A percentile compares a stretch with the other conserved stretches of the same genome.
Evolutionary conservation across 2,888 invertebrate genomes (phyloP).

Genomic region (Sisyra terminalis): DNA sequence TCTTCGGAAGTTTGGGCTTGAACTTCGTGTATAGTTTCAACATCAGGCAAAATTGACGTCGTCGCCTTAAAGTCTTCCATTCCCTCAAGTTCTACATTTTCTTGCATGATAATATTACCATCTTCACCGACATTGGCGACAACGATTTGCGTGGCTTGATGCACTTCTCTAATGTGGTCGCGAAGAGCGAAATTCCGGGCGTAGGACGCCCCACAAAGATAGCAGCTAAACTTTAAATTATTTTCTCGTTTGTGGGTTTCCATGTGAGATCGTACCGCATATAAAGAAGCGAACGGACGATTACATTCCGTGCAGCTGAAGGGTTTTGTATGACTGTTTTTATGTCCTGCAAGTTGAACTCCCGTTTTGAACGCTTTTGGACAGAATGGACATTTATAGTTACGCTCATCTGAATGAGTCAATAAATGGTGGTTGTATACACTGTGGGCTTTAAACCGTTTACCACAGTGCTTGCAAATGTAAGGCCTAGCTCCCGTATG

Average conservation of each 20-base stretch:
- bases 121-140: slow-evolving; percentile 6
- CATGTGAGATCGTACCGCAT: slow-evolving; percentile 60
- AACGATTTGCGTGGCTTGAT: slow-evolving; percentile 20
- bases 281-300: slow-evolving; percentile 61
- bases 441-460: slow-evolving; percentile 62
- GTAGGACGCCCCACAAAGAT: slow-evolving; percentile 59
- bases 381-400: slow-evolving; percentile 59
- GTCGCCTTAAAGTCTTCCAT: slow-evolving; percentile 18
- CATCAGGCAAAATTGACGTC: slow-evolving; percentile 18
- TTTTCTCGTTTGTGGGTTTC: slow-evolving; percentile 53
- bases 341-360: slow-evolving; percentile 63
- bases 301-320: slow-evolving; percentile 62
- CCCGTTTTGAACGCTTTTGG: slow-evolving; percentile 67
- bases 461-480: slow-evolving; percentile 52
- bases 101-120: not conserved
- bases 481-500: slow-evolving; percentile 66
- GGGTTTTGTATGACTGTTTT: slow-evolving; percentile 67
- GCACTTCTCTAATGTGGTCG: slow-evolving; percentile 54
- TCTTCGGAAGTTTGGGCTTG: no score
- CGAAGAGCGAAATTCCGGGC: slow-evolving; percentile 57
- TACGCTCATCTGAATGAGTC: slow-evolving; percentile 59
- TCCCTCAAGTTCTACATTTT: slow-evolving; percentile 9
- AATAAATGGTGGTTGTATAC: slow-evolving; percentile 62
- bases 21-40: no score
- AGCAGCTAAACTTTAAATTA: slow-evolving; percentile 51